phyloP scores from a whole-genome alignment of 2,113 vertebrate genomes.

The Acrocephalus kingi region DNA sequence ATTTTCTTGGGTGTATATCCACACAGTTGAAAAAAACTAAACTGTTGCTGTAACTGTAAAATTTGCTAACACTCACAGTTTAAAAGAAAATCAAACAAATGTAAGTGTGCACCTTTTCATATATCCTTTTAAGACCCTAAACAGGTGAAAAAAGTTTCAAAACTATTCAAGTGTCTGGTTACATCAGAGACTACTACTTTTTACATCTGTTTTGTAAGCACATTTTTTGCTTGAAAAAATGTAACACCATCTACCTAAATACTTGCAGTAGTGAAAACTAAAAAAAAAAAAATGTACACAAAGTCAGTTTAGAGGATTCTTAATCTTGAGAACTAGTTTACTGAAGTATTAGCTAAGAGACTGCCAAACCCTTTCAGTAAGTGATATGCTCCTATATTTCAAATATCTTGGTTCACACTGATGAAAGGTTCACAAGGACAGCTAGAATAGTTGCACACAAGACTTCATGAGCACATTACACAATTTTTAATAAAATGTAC shows the following conservation, averaged over 20 bases:
- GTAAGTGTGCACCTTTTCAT: conserved; percentile 28
- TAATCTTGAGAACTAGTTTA: neutral
- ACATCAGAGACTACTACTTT: neutral
- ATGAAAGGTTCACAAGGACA: conserved; percentile 11
- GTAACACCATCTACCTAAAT: neutral
- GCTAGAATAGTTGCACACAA: neutral
- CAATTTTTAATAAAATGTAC: conserved; percentile 21
- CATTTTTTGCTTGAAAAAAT: neutral
- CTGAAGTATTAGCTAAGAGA: conserved; percentile 20
- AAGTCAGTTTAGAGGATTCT: neutral
- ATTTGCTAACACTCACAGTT: conserved; percentile 29
- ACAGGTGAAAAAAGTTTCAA: conserved; percentile 5
- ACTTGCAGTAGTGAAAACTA: neutral
- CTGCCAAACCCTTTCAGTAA: neutral
- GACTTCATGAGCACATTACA: neutral
- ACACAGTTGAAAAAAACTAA: neutral
- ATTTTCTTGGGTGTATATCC: conserved; percentile 59
- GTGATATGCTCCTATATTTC: neutral
- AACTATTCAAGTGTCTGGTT: neutral
- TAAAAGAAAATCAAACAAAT: conserved; percentile 53
- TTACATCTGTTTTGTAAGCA: neutral
- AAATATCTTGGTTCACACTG: neutral
- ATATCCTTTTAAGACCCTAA: neutral
- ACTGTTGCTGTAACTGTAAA: conserved; percentile 15
- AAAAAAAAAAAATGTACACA: neutral